Conservation (phyloP, 2,797 vertebrate genomes). For the Parauchenoglanis punctatus region DNA sequence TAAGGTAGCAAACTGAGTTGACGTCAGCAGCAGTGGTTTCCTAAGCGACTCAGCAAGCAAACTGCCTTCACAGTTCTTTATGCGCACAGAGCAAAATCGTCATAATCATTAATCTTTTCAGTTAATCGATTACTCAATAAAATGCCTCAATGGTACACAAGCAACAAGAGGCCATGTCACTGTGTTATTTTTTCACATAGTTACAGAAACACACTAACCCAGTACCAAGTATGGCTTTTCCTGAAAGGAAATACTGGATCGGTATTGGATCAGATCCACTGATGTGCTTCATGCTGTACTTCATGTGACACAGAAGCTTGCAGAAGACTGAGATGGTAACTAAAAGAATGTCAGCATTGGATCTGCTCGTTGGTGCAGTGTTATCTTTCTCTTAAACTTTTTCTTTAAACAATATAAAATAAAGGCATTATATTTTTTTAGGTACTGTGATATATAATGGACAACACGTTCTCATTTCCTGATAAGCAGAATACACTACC, state of each 20-base stretch:
- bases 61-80: constrained; percentile 21
- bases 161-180: neutral
- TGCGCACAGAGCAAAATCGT: constrained; percentile 13
- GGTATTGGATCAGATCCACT: neutral
- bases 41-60: constrained; percentile 24
- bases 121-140: neutral
- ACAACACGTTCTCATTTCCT: neutral
- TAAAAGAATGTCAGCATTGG: neutral
- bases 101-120: constrained; percentile 1
- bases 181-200: neutral
- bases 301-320: neutral
- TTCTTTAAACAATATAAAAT: neutral
- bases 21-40: constrained; percentile 47
- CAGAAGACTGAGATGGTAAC: neutral
- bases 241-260: neutral
- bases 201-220: neutral
- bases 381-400: neutral
- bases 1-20: constrained; percentile 47
- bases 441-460: neutral
- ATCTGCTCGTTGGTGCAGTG: neutral
- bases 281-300: neutral
- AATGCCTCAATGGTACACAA: neutral
- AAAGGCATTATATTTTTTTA: neutral
- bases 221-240: neutral
- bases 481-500: too few species aligned